These are phyloP conservation scores for Mustela nigripes DNA, from an alignment of 2,113 vertebrate genomes.

Conservation along the genomic window DNA sequence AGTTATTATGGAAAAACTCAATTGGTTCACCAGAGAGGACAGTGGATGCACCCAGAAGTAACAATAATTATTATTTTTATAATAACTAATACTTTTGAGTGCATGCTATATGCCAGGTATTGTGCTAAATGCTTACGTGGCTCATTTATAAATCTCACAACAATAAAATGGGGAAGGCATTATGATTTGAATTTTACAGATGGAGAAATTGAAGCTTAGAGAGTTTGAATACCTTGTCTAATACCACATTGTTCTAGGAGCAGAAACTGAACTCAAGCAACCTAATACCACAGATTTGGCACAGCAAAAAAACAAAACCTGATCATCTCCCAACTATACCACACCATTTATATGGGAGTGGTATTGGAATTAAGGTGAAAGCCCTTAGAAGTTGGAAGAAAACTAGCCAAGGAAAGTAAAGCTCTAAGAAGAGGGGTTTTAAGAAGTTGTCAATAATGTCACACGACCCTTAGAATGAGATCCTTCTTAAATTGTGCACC, in stretches of 20 bases:
- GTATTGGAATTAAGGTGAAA: background rate
- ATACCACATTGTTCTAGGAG: background rate
- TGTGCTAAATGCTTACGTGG: background rate
- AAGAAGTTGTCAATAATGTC: background rate
- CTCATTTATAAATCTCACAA: constrained; percentile 33
- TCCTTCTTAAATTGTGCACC: background rate
- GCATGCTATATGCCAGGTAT: background rate
- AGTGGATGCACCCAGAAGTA: background rate
- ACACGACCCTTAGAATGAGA: background rate
- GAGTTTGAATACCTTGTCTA: background rate
- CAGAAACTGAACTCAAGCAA: background rate
- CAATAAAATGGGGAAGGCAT: background rate
- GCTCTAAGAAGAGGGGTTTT: background rate
- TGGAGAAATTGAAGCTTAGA: background rate
- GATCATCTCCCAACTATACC: background rate
- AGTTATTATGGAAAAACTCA: constrained; percentile 3
- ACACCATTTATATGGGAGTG: background rate
- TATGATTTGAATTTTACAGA: background rate
- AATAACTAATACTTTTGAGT: background rate
- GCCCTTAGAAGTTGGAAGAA: background rate
- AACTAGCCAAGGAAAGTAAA: background rate
- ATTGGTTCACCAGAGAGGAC: background rate
- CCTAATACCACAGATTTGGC: background rate
- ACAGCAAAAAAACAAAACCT: background rate
- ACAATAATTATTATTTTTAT: background rate